A percentile compares a stretch with the other conserved stretches of the same genome.
Evolutionary conservation across 2,113 vertebrate genomes (phyloP).

Genomic region (Bagarius yarrelli): DNA sequence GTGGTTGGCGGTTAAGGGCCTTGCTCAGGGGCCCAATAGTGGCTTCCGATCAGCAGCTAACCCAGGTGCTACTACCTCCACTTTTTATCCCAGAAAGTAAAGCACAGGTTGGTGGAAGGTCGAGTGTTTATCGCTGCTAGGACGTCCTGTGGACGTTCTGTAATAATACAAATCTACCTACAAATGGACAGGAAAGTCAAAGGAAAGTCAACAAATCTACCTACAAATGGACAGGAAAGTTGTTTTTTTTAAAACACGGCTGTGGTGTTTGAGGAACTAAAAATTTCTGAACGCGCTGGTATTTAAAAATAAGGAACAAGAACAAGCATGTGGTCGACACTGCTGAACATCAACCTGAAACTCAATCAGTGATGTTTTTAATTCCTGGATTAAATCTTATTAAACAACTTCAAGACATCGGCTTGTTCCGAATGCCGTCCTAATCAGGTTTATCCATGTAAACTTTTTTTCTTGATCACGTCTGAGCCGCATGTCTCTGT

Average conservation of each 20-base stretch:
- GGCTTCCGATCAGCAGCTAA: too few relatives aligned
- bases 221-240: too few relatives aligned
- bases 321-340: background rate
- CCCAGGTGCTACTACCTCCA: too few relatives aligned
- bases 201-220: too few relatives aligned
- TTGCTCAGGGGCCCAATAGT: too few relatives aligned
- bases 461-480: background rate
- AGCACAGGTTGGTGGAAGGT: background rate
- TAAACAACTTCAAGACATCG: background rate
- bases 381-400: background rate
- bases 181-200: background rate
- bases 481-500: background rate
- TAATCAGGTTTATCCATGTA: background rate
- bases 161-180: background rate
- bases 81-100: too few relatives aligned
- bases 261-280: background rate
- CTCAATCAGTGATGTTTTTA: background rate
- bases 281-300: background rate
- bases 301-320: background rate
- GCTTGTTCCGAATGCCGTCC: background rate
- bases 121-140: background rate
- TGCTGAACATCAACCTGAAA: background rate
- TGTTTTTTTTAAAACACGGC: background rate
- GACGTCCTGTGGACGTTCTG: background rate
- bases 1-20: too few relatives aligned